phyloP scores from a whole-genome alignment of 2,888 invertebrate species.

The Zygothrica quintamaculata region DNA sequence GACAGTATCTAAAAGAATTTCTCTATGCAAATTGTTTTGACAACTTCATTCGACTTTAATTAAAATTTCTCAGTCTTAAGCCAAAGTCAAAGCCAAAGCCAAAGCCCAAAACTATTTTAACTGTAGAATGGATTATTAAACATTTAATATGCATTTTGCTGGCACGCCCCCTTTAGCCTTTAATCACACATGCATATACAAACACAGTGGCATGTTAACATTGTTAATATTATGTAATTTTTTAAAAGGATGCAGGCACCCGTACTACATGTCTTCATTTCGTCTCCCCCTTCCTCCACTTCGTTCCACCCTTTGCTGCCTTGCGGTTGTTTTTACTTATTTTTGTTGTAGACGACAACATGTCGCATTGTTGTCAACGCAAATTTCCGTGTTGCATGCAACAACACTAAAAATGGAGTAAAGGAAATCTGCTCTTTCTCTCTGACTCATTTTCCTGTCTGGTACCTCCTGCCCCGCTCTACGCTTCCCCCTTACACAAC shows the following conservation, averaged over 20 bases:
- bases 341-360: slow-evolving; percentile 43
- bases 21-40: too few species aligned
- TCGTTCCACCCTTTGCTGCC: slow-evolving; percentile 35
- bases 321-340: too few species aligned
- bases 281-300: background rate
- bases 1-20: too few species aligned
- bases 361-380: slow-evolving; percentile 73
- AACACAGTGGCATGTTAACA: slow-evolving; percentile 43
- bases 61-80: too few species aligned
- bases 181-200: background rate
- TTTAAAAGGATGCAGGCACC: slow-evolving; percentile 34
- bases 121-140: slow-evolving; percentile 41
- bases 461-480: slow-evolving; percentile 6
- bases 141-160: slow-evolving; percentile 60
- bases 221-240: slow-evolving; percentile 74
- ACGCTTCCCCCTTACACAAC: slow-evolving; percentile 1
- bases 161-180: background rate
- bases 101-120: slow-evolving; percentile 2
- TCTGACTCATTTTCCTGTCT: background rate
- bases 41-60: too few species aligned
- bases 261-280: background rate
- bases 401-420: slow-evolving; percentile 45
- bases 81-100: too few species aligned
- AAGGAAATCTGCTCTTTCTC: slow-evolving; percentile 34
- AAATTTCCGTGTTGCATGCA: slow-evolving; percentile 69